These are phyloP conservation scores for Parapsyche elsis DNA, from an alignment of 1,140 invertebrate genomes.

Conservation along the genomic window DNA sequence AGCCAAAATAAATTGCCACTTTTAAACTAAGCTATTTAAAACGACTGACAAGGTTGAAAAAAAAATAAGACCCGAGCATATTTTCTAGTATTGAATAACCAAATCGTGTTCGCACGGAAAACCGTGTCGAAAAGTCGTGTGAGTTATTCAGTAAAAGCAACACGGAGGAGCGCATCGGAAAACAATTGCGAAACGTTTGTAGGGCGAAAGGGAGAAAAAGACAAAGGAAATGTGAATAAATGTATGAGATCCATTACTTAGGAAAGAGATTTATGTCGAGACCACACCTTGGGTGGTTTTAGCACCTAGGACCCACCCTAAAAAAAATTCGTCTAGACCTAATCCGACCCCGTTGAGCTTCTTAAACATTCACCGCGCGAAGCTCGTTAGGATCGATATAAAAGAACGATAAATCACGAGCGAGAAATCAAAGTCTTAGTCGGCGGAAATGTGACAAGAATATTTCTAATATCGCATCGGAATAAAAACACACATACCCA, in stretches of 20 bases:
- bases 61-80: too few relatives aligned
- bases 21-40: background rate
- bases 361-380: too few relatives aligned
- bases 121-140: too few relatives aligned
- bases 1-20: background rate
- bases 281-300: background rate
- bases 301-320: background rate
- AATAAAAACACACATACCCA: too few relatives aligned
- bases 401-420: background rate
- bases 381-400: too few relatives aligned
- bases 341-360: background rate
- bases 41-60: too few relatives aligned
- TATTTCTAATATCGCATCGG: background rate
- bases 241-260: conserved; percentile 2
- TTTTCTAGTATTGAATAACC: too few relatives aligned
- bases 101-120: too few relatives aligned
- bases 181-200: background rate
- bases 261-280: background rate
- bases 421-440: background rate
- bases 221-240: background rate
- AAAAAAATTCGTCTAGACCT: background rate
- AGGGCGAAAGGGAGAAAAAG: background rate
- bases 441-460: background rate
- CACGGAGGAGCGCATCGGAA: background rate
- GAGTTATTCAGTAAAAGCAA: too few relatives aligned